These are phyloP conservation scores for Thaumatotibia leucotreta DNA, from an alignment of 1,140 invertebrate species.

Conservation along the genomic window DNA sequence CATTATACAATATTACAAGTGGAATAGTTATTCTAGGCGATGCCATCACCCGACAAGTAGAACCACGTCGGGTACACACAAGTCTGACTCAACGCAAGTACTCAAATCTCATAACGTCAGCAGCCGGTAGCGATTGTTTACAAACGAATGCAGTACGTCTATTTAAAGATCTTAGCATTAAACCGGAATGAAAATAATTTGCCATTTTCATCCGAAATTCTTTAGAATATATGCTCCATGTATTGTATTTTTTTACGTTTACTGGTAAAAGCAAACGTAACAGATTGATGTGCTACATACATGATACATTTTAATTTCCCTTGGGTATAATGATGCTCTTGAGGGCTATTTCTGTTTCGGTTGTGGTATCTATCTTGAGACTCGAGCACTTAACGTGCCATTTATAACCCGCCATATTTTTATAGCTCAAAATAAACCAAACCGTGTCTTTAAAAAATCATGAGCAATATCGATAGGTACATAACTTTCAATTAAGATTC, in stretches of 20 bases:
- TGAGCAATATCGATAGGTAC: not conserved
- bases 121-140: slow-evolving; percentile 41
- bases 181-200: not conserved
- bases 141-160: slow-evolving; percentile 26
- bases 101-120: slow-evolving; percentile 19
- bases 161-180: not conserved
- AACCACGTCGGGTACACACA: not conserved
- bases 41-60: not conserved
- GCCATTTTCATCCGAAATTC: not conserved
- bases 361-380: slow-evolving; percentile 22
- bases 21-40: not conserved
- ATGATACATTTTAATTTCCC: slow-evolving; percentile 68
- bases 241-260: not conserved
- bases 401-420: not conserved
- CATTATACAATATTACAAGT: not conserved
- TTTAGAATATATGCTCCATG: not conserved
- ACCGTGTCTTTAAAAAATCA: not conserved
- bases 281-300: slow-evolving; percentile 21
- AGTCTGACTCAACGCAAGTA: slow-evolving; percentile 37
- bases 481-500: not conserved
- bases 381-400: slow-evolving; percentile 22
- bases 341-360: slow-evolving; percentile 48
- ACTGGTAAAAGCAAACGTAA: slow-evolving; percentile 6
- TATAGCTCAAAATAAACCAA: not conserved
- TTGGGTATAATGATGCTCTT: slow-evolving; percentile 51